These are phyloP conservation scores for Sylvia atricapilla DNA, from an alignment of 2,113 vertebrate species.

Conservation along the genomic window DNA sequence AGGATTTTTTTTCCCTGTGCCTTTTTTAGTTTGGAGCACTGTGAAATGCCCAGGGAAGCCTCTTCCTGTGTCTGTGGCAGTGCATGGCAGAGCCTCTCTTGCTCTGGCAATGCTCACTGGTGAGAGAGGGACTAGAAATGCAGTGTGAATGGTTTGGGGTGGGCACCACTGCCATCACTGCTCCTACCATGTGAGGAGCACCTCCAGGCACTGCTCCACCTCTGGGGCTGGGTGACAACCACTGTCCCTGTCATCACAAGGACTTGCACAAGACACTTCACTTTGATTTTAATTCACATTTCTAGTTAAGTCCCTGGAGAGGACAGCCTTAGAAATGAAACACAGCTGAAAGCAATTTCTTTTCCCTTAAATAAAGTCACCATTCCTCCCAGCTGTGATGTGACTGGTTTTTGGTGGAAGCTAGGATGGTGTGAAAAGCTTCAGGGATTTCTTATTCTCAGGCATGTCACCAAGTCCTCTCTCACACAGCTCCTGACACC, in stretches of 20 bases:
- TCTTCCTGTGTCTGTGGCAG: not conserved
- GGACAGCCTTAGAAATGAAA: not conserved
- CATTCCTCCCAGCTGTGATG: not conserved
- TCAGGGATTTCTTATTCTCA: not conserved
- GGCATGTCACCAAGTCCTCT: not conserved
- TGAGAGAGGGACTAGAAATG: not conserved
- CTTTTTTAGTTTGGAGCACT: not conserved
- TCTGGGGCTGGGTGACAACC: not conserved
- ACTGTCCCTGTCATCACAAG: not conserved
- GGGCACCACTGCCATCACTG: too few species aligned
- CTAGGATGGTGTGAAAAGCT: not conserved
- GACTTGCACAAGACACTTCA: not conserved
- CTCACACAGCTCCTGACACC: not conserved
- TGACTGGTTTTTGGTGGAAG: not conserved
- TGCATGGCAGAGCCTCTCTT: accelerated
- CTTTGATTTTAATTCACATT: not conserved
- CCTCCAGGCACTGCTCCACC: not conserved
- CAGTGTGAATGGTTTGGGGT: accelerated
- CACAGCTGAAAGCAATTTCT: not conserved
- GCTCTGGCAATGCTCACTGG: not conserved
- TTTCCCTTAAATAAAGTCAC: not conserved
- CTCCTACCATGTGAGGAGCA: not conserved
- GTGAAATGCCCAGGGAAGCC: not conserved
- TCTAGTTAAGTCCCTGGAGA: not conserved
- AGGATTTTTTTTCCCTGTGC: not conserved